Conservation (phyloP, 2,113 vertebrate genomes). For the Paracanthobrama guichenoti region DNA sequence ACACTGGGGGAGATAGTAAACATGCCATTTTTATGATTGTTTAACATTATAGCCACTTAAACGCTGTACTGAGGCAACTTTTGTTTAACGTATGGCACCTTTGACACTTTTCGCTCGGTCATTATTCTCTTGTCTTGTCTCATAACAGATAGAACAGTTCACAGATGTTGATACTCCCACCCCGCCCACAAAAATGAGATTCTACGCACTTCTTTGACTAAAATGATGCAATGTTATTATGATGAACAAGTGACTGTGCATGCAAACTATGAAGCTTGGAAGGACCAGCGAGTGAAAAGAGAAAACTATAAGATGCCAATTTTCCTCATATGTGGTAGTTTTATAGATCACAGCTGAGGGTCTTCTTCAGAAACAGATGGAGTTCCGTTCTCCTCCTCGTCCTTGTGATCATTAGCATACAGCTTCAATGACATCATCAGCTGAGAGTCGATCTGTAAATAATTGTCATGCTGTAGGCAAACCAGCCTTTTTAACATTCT, state of each 20-base stretch:
- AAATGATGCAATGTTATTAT: slow-evolving; percentile 8
- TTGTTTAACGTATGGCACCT: neutral
- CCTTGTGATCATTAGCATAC: slow-evolving; percentile 8
- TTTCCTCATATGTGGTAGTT: neutral
- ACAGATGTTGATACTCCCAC: slow-evolving; percentile 16
- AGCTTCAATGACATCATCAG: slow-evolving; percentile 38
- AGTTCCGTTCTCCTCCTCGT: neutral
- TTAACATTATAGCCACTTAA: neutral
- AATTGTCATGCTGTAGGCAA: slow-evolving; percentile 30
- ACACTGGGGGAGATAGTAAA: neutral
- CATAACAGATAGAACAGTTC: neutral
- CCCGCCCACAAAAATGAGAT: neutral
- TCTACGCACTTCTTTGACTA: neutral
- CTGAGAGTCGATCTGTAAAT: slow-evolving; percentile 40
- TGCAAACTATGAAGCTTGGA: neutral
- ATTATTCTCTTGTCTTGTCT: neutral
- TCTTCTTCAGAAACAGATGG: slow-evolving; percentile 34
- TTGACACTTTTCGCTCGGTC: neutral
- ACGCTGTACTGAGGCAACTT: neutral
- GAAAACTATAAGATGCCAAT: neutral
- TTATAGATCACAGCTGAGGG: slow-evolving; percentile 12
- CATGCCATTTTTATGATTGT: neutral
- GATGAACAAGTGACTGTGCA: neutral
- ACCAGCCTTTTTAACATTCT: slow-evolving; percentile 32
- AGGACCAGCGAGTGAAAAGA: neutral